A percentile compares a stretch with the other conserved stretches of the same genome.
Conservation (phyloP, 2,888 invertebrate species). For the Drosophila melanocephala region DNA sequence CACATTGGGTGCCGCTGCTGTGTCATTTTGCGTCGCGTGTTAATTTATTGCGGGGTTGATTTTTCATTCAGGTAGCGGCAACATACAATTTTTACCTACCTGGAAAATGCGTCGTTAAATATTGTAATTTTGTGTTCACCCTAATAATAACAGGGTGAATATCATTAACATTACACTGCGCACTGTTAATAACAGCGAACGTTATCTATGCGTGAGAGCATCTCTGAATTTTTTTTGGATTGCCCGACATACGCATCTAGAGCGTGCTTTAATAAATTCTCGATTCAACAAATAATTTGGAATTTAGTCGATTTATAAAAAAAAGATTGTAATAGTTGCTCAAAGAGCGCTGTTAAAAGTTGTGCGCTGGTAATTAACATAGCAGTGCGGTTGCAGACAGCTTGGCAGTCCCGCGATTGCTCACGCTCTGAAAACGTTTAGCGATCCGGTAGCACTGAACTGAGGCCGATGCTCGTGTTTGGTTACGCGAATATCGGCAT, state of each 20-base stretch:
- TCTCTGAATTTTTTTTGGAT: not conserved
- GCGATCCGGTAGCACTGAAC: constrained; percentile 59
- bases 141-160: constrained; percentile 38
- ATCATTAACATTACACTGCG: constrained; percentile 19
- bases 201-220: constrained; percentile 5
- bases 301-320: no score
- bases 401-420: constrained; percentile 43
- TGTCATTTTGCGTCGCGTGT: constrained; percentile 64
- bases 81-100: constrained; percentile 60
- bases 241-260: not conserved
- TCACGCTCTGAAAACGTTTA: constrained; percentile 18
- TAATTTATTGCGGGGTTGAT: constrained; percentile 75
- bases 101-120: constrained; percentile 55
- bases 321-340: constrained; percentile 2
- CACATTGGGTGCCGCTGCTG: constrained; percentile 36
- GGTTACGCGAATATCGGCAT: constrained; percentile 68
- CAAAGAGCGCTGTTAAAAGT: constrained; percentile 31
- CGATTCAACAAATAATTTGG: not conserved
- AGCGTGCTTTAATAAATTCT: not conserved
- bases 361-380: constrained; percentile 31
- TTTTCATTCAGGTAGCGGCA: constrained; percentile 62
- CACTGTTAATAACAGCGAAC: constrained; percentile 23
- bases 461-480: constrained; percentile 47
- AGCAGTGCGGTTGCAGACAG: constrained; percentile 8
- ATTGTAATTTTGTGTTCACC: constrained; percentile 33